Percentiles rank a stretch among this genome's conserved stretches.
Conservation (phyloP, 1,140 invertebrate species). For the Habropoda laboriosa region DNA sequence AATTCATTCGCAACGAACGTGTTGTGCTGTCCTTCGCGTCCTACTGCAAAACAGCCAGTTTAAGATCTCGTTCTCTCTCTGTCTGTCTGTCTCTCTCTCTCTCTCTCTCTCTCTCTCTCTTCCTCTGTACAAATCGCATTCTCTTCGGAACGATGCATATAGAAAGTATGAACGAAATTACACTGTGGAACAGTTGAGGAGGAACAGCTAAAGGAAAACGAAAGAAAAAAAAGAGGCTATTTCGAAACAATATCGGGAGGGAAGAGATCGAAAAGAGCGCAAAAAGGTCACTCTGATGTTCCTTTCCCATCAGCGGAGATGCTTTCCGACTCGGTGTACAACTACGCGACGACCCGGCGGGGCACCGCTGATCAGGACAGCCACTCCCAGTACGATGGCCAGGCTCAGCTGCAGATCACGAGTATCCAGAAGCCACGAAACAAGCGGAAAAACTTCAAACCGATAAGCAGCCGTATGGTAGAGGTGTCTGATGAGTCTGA, state of each 20-base stretch:
- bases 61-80: too few relatives aligned
- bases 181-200: too few relatives aligned
- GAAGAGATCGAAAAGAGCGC: background rate
- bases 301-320: constrained; percentile 77
- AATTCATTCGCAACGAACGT: constrained; percentile 53
- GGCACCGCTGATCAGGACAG: constrained; percentile 78
- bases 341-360: constrained; percentile 79
- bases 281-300: constrained; percentile 19
- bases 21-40: constrained; percentile 13
- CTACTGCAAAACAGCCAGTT: background rate
- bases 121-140: too few relatives aligned
- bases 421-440: constrained; percentile 81
- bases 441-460: constrained; percentile 84
- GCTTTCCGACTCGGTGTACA: constrained; percentile 81
- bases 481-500: constrained; percentile 80
- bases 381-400: constrained; percentile 77
- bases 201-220: too few relatives aligned
- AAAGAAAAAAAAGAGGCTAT: too few relatives aligned
- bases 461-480: constrained; percentile 82
- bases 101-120: too few relatives aligned
- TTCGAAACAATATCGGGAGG: background rate
- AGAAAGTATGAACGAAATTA: too few relatives aligned
- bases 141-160: too few relatives aligned
- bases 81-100: too few relatives aligned
- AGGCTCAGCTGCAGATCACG: constrained; percentile 76